Base-by-base conservation (phyloP, 2,113 vertebrate species). In the Eolophus roseicapilla region DNA sequence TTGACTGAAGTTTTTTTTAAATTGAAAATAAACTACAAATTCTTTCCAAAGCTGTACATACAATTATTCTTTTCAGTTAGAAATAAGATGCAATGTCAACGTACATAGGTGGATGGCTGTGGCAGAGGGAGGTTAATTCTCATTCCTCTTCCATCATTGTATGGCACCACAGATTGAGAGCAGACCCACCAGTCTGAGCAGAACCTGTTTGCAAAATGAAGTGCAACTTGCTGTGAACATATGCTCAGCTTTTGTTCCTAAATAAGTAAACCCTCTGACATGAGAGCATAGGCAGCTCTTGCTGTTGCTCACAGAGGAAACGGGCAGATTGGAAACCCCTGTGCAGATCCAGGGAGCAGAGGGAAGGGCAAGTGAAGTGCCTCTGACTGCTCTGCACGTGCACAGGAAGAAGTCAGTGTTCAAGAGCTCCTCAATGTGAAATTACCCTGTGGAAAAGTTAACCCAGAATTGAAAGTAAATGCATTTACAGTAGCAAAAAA, bases 371-470 rank as follows among this genome's bases (percentile, higher is more conserved):
- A 21, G 18, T 0, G 24, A 31, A 8, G 23, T 8, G 50, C n/a
- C 69, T 44, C n/a, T 25, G 52, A 6, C 35, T 19, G 14, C 73
- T 59, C 82, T 17, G 39, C 16, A 17, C 0, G 0, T 5, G 10
- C 4, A 0, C 5, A 7, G 14, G 31, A 24, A 81, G 28, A 75
- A 18, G 8, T 13, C 60, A 11, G 2, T 3, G 1, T 5, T 14
- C 24, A 62, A 50, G 64, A 81, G 44, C 53, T 49, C 31, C 57
- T 74, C 0, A 0, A 0, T 37, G 1, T 10, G 39, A 55, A 86
- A 79, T 73, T 23, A 43, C 17, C 50, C 25, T 33, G 20, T 20
- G 41, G 52, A 65, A 68, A 57, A 60, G 23, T 57, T 33, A 69
- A 55, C 13, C 60, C 67, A 71, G 62, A 35, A 27, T 3, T 57